Base-by-base conservation (phyloP, 2,797 vertebrate species). In the Girardinus metallicus region DNA sequence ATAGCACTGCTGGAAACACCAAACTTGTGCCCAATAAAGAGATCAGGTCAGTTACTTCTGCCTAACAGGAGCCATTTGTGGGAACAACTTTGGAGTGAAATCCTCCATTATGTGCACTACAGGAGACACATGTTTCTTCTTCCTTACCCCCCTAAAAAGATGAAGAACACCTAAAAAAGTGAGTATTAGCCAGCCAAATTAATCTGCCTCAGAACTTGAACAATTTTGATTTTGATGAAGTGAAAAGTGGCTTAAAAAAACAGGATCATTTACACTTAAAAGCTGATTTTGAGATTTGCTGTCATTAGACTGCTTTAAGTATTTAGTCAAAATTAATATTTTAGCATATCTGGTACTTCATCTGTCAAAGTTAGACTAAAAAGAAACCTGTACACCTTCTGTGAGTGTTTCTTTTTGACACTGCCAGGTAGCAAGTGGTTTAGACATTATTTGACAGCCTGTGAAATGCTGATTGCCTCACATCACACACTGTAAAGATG, bases 391-490 rank as follows among this genome's bases (percentile, higher is more conserved):
- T 89, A 85, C 84, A 89, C 92, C 88, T 92, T 85, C 81, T 85
- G 86, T 85, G 91, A 81, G 87, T 87, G 87, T 93, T 95, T 88
- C 94, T 95, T 94, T 95, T 91, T 93, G 91, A 92, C 93, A 92
- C 89, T 95, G 95, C 94, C 95, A 96, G 96, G 95, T 94, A 95
- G 93, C 92, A 90, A 93, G 91, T 80, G 88, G 88, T 94, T 95
- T 95, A 94, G 94, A 94, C 95, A 93, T 93, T 90, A 90, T 95
- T 94, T 95, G 95, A 96, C 95, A 95, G 95, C 93, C 95, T 96
- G 95, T 96, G 95, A 96, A 96, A 96, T 95, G 95, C 94, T 95
- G 96, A 96, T 96, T 96, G 95, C 92, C 93, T 93, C 96, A 96
- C 96, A 96, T 96, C 95, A 96, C 95, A 95, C 93, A 93, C 94